A percentile compares a stretch with the other conserved stretches of the same genome.
Evolutionary conservation across 2,797 vertebrate genomes (phyloP).

Genomic region (Telmatherina bonti): DNA sequence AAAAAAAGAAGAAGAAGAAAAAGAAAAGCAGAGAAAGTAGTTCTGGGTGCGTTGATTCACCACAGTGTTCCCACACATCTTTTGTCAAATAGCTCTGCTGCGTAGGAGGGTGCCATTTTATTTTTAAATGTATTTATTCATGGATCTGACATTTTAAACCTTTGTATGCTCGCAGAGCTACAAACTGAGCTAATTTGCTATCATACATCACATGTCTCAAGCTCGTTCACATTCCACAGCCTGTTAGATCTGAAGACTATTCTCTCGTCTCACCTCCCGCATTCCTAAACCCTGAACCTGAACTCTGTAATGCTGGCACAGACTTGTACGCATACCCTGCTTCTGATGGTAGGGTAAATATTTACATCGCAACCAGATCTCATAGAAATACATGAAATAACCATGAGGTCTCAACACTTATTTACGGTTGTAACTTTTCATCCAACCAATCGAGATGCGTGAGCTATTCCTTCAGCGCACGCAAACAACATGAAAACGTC

Average conservation of each 20-base stretch:
- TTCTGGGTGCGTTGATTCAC: slow-evolving; percentile 44
- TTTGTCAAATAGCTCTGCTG: slow-evolving; percentile 41
- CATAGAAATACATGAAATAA: no score
- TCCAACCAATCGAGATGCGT: no score
- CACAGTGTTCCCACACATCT: slow-evolving; percentile 46
- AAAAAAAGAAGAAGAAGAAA: slow-evolving; percentile 16
- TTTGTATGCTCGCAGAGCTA: slow-evolving; percentile 58
- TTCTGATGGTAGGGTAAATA: slow-evolving; percentile 86
- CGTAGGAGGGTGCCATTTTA: slow-evolving; percentile 72
- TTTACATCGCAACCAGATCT: slow-evolving; percentile 74
- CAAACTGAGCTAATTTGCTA: slow-evolving; percentile 71
- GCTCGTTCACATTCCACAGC: slow-evolving; percentile 48
- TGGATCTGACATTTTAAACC: slow-evolving; percentile 79
- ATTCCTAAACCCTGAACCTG: slow-evolving; percentile 73
- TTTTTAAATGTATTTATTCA: slow-evolving; percentile 80
- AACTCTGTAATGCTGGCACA: slow-evolving; percentile 70
- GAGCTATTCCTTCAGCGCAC: no score
- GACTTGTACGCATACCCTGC: slow-evolving; percentile 84
- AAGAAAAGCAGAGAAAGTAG: slow-evolving; percentile 5
- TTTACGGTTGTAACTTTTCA: no score
- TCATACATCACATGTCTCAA: slow-evolving; percentile 63
- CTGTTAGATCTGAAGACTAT: slow-evolving; percentile 54
- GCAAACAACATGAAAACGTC: no score
- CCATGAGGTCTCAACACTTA: no score
- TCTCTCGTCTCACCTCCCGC: slow-evolving; percentile 57